Evolutionary conservation across 1,140 invertebrate species (phyloP).

Genomic region (Chrysomallon squamiferum): DNA sequence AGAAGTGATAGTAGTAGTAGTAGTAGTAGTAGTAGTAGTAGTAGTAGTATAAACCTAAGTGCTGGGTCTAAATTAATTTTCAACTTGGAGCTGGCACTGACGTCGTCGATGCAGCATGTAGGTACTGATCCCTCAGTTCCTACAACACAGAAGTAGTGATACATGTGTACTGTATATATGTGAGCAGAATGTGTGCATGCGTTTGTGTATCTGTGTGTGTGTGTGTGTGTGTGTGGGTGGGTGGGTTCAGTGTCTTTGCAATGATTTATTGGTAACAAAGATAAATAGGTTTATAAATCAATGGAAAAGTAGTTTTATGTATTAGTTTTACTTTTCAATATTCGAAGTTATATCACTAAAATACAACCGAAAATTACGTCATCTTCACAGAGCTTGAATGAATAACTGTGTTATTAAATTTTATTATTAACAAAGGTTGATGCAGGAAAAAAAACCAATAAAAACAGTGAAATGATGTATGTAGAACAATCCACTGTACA

Average conservation of each 20-base stretch:
- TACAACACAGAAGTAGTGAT: neutral
- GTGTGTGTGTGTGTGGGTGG: neutral
- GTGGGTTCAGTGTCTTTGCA: neutral
- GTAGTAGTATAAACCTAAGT: neutral
- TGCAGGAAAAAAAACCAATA: too few relatives aligned
- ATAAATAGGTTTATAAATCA: neutral
- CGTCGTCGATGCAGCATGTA: constrained; percentile 5
- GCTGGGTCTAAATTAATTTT: neutral
- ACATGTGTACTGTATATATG: neutral
- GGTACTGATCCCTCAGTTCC: constrained; percentile 6
- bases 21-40: too few relatives aligned
- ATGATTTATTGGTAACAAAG: neutral
- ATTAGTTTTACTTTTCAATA: too few relatives aligned
- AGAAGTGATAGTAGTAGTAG: too few relatives aligned
- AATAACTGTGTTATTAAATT: too few relatives aligned
- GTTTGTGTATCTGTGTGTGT: neutral
- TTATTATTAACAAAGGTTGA: too few relatives aligned
- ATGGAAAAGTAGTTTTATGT: too few relatives aligned
- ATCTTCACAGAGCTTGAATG: too few relatives aligned
- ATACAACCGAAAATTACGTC: too few relatives aligned
- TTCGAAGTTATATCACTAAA: too few relatives aligned
- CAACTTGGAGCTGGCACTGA: neutral
- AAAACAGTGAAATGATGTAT: too few relatives aligned
- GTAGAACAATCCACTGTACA: too few relatives aligned
- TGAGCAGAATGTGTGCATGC: neutral